A percentile compares a stretch with the other conserved stretches of the same genome.
Evolutionary conservation across 1,140 invertebrate genomes (phyloP).

Genomic region (Pseudachorutes palmiensis): DNA sequence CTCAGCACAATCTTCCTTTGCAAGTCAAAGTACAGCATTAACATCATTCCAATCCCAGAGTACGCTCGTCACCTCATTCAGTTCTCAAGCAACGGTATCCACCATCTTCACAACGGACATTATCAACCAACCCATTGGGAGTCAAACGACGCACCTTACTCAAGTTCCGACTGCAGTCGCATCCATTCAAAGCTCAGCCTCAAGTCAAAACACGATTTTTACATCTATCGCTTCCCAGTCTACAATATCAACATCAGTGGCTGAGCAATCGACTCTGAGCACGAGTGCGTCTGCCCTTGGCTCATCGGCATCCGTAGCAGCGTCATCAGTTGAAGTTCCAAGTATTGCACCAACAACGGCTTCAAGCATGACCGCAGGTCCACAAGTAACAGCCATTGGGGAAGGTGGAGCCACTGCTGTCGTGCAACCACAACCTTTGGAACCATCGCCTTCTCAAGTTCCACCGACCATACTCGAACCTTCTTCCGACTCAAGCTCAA

Average conservation of each 20-base stretch:
- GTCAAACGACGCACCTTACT: slow-evolving; percentile 2
- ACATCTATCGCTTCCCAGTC: background rate
- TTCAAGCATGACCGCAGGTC: background rate
- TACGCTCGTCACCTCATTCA: background rate
- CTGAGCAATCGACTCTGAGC: background rate
- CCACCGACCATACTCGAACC: background rate
- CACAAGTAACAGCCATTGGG: background rate
- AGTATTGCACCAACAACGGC: background rate
- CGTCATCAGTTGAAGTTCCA: background rate
- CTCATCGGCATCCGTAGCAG: background rate
- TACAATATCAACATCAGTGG: background rate
- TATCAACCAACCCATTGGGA: slow-evolving; percentile 1
- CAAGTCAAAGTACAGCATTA: background rate
- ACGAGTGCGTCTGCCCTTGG: background rate
- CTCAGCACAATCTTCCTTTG: slow-evolving; percentile 2
- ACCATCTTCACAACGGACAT: background rate
- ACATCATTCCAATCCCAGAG: slow-evolving; percentile 6
- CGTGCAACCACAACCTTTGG: background rate
- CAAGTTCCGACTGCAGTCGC: background rate
- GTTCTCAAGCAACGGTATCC: background rate
- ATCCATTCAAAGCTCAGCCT: background rate
- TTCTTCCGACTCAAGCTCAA: background rate
- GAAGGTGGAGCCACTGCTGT: background rate
- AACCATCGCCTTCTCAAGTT: slow-evolving; percentile 3
- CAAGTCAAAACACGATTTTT: slow-evolving; percentile 7